Base-by-base conservation (phyloP, 2,113 vertebrate species). In the Notothenia rossii region DNA sequence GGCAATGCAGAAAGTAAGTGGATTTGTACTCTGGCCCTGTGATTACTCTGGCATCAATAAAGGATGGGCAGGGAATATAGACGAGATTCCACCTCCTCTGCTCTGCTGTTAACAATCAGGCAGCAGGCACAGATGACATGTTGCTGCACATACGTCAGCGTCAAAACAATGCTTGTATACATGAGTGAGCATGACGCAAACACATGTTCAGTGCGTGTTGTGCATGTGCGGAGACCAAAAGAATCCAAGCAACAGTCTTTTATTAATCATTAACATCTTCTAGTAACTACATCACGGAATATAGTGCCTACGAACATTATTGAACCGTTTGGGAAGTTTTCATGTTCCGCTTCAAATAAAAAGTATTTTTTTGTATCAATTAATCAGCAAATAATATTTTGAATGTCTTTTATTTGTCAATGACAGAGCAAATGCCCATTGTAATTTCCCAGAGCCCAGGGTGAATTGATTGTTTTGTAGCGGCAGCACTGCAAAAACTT, bases 31-130 rank as follows among this genome's bases (percentile, higher is more conserved):
- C 79, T 79, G 89, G 94, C 94, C 94, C 93, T 87, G 89, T 93
- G 95, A 95, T 95, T 91, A 94, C 94, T 93, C 86, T 88, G 86
- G 88, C 91, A 95, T 96, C 95, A 94, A 94, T 95, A 95, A 95
- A 89, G 92, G 89, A 94, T 91, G 94, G 94, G 89, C 70, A 81
- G 80, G 86, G 95, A 95, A 94, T 91, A 85, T 85, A 91, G 72
- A 94, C 77, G 75, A 93, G 88, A 85, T 89, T 92, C 81, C 76
- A 79, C 62, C 89, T 92, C 82, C 67, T 82, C 88, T 12, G 73
- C 84, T 87, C 84, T 72, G 10, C 48, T 85, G 82, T 89, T 89
- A 90, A 89, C 63, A 51, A 49, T 75, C 73, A 63, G 83, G 84
- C 85, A 89, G 75, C 78, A 81, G 84, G 84, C 61, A 5, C 53